These are phyloP conservation scores for Phortica magna DNA, from an alignment of 2,888 invertebrate genomes.

Conservation along the genomic window DNA sequence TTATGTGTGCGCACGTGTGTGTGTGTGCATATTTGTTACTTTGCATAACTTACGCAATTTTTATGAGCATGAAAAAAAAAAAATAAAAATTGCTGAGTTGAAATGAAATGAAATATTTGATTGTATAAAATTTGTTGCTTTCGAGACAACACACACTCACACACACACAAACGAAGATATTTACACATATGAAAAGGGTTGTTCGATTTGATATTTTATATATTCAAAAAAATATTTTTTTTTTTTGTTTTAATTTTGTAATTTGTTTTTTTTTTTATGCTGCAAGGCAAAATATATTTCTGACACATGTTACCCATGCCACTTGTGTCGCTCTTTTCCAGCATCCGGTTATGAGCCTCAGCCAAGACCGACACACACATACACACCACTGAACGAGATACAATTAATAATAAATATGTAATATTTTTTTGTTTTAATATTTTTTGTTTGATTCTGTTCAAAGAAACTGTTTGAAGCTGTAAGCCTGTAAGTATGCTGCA, in stretches of 20 bases:
- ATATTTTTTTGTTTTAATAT: too few species aligned
- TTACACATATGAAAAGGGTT: not conserved
- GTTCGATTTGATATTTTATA: not conserved
- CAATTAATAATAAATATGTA: too few species aligned
- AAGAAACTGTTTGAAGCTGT: too few species aligned
- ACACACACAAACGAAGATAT: too few species aligned
- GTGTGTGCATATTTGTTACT: conserved; percentile 53
- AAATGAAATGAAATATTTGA: not conserved
- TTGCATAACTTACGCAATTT: conserved; percentile 62
- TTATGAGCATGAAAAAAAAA: conserved; percentile 29
- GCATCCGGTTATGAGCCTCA: too few species aligned
- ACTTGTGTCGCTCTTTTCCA: too few species aligned
- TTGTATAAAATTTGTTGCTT: not conserved
- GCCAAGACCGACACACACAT: too few species aligned
- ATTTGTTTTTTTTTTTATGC: too few species aligned
- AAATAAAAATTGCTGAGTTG: not conserved
- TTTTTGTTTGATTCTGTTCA: too few species aligned
- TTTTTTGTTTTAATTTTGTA: not conserved
- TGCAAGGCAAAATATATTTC: not conserved
- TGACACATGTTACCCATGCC: not conserved
- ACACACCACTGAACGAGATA: too few species aligned
- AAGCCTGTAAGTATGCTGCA: too few species aligned
- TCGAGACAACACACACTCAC: not conserved
- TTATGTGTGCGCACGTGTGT: conserved; percentile 32
- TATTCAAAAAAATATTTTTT: not conserved